Conservation (phyloP, 2,888 invertebrate genomes). For the Drepana falcataria region DNA sequence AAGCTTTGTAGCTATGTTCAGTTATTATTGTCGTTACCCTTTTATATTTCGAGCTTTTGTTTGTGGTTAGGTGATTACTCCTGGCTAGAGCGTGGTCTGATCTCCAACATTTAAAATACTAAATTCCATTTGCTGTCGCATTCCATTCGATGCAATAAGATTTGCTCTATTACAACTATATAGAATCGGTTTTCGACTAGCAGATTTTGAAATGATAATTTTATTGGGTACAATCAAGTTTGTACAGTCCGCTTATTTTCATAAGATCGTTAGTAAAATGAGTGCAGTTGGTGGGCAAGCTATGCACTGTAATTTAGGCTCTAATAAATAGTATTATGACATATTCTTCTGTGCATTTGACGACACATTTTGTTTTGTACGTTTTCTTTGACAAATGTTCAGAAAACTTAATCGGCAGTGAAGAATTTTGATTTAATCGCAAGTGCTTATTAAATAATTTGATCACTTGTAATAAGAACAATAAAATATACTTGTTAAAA, state of each 20-base stretch:
- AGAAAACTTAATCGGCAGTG: constrained; percentile 23
- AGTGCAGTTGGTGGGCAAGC: constrained; percentile 11
- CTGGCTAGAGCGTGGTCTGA: constrained; percentile 35
- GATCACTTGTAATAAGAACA: background rate
- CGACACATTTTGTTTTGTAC: constrained; percentile 5
- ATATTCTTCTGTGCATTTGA: constrained; percentile 16
- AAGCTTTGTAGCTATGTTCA: constrained; percentile 35
- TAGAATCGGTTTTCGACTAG: constrained; percentile 22
- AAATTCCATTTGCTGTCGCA: constrained; percentile 13
- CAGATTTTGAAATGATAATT: constrained; percentile 6
- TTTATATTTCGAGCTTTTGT: constrained; percentile 48
- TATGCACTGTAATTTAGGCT: constrained; percentile 15
- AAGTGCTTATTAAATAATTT: constrained; percentile 2
- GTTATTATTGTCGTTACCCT: constrained; percentile 36
- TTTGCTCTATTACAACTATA: constrained; percentile 5
- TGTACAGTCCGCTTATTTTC: constrained; percentile 32
- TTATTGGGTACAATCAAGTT: constrained; percentile 17
- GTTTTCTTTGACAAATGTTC: constrained; percentile 25
- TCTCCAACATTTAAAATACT: constrained; percentile 23
- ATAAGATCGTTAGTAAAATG: constrained; percentile 36
- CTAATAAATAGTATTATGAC: constrained; percentile 17
- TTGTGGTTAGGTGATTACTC: constrained; percentile 56
- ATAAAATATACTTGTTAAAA: too few relatives aligned
- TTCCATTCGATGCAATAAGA: background rate
- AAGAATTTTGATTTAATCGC: constrained; percentile 19